phyloP scores from a whole-genome alignment of 2,888 invertebrate species.

The Salpingus planirostris region DNA sequence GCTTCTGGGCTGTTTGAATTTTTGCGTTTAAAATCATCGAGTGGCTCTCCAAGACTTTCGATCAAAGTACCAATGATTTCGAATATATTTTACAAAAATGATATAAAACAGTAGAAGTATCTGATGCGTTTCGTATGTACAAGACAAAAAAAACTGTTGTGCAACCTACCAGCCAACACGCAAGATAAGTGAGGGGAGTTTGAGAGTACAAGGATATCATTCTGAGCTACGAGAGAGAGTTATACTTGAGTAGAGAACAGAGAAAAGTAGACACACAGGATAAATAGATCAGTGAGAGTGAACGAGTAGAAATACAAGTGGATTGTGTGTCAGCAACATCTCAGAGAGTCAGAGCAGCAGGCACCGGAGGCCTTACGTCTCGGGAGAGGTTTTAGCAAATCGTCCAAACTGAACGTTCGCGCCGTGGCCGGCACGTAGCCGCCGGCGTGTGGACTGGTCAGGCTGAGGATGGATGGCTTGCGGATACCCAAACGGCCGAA shows the following conservation, averaged over 20 bases:
- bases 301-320: neutral
- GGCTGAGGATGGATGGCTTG: conserved; percentile 78
- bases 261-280: conserved; percentile 2
- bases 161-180: conserved; percentile 46
- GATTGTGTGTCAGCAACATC: no score
- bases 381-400: conserved; percentile 75
- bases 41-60: no score
- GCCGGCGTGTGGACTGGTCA: conserved; percentile 56
- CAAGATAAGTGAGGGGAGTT: conserved; percentile 40
- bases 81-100: no score
- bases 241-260: conserved; percentile 18
- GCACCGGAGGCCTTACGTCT: conserved; percentile 62
- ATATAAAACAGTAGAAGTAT: no score
- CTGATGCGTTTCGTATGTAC: no score
- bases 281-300: neutral
- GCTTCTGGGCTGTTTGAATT: no score
- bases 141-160: no score
- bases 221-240: conserved; percentile 22
- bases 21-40: no score
- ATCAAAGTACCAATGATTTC: no score
- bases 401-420: conserved; percentile 81
- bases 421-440: conserved; percentile 52
- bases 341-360: no score
- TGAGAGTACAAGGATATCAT: conserved; percentile 20
- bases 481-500: conserved; percentile 79